phyloP scores from a whole-genome alignment of 2,888 invertebrate species.

The Microplitis deprimator region DNA sequence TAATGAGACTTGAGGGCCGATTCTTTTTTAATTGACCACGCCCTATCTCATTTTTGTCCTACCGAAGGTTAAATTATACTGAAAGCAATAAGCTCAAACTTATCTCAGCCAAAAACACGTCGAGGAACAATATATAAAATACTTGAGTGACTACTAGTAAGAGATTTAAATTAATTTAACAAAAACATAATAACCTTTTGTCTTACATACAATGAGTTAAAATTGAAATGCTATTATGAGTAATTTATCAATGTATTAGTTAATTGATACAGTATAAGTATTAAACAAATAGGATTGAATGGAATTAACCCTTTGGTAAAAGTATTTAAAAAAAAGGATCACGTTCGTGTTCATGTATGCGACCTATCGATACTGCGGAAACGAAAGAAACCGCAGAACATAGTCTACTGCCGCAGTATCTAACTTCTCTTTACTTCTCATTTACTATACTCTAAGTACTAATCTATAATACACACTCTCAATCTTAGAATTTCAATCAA shows the following conservation, averaged over 20 bases:
- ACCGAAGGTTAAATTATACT: conserved; percentile 35
- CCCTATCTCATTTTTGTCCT: conserved; percentile 38
- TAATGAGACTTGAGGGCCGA: conserved; percentile 52
- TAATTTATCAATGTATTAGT: neutral
- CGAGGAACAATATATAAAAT: conserved; percentile 7
- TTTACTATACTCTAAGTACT: neutral
- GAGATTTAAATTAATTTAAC: conserved; percentile 11
- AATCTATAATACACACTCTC: neutral
- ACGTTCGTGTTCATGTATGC: conserved; percentile 38
- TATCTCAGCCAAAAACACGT: conserved; percentile 3
- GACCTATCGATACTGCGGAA: conserved; percentile 41
- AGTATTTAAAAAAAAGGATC: conserved; percentile 35
- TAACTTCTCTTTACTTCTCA: neutral
- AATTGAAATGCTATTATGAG: neutral
- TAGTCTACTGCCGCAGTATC: conserved; percentile 10
- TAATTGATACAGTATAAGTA: neutral
- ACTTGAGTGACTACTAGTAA: no score
- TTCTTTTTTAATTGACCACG: conserved; percentile 50
- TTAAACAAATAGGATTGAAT: conserved; percentile 8
- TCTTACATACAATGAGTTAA: neutral
- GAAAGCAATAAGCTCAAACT: conserved; percentile 34
- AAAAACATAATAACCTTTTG: neutral
- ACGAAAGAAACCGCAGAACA: conserved; percentile 40
- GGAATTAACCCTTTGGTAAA: neutral
- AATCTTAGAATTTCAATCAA: neutral